phyloP scores from a whole-genome alignment of 2,888 invertebrate genomes.

The Cheilosia soror region DNA sequence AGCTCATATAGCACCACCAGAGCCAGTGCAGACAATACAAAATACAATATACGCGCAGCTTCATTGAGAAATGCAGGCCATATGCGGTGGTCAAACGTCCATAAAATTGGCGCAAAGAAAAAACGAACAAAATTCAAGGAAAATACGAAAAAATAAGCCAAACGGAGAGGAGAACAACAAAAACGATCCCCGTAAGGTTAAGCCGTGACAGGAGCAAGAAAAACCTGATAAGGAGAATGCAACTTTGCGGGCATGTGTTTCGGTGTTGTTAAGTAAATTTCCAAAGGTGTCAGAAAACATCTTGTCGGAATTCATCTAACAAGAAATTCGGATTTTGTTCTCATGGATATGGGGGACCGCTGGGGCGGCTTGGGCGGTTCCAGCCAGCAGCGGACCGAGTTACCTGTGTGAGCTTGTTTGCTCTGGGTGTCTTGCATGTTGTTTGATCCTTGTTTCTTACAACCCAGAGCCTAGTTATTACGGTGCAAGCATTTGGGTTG shows the following conservation, averaged over 20 bases:
- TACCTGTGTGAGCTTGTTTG: constrained; percentile 75
- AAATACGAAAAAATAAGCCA: not conserved
- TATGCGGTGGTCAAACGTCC: constrained; percentile 54
- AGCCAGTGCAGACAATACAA: constrained; percentile 17
- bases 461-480: constrained; percentile 74
- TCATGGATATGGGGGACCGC: constrained; percentile 54
- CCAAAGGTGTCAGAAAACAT: constrained; percentile 84
- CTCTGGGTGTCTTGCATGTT: constrained; percentile 74
- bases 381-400: constrained; percentile 23
- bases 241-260: constrained; percentile 74
- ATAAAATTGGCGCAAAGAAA: constrained; percentile 65
- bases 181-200: constrained; percentile 70
- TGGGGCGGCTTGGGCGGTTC: constrained; percentile 46
- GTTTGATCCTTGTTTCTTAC: constrained; percentile 75
- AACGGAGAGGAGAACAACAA: constrained; percentile 4
- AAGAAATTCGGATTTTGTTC: constrained; percentile 84
- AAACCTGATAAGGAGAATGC: constrained; percentile 75
- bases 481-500: constrained; percentile 76
- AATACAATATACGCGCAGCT: constrained; percentile 44
- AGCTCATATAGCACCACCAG: constrained; percentile 18
- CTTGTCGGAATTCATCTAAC: constrained; percentile 84
- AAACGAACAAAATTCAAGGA: not conserved
- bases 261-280: constrained; percentile 78
- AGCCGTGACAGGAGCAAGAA: constrained; percentile 76
- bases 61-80: constrained; percentile 66